Evolutionary conservation across 1,140 invertebrate species (phyloP), one percentile per base, ranked within the genome.

Genomic region (Temnothorax longispinosus): DNA sequence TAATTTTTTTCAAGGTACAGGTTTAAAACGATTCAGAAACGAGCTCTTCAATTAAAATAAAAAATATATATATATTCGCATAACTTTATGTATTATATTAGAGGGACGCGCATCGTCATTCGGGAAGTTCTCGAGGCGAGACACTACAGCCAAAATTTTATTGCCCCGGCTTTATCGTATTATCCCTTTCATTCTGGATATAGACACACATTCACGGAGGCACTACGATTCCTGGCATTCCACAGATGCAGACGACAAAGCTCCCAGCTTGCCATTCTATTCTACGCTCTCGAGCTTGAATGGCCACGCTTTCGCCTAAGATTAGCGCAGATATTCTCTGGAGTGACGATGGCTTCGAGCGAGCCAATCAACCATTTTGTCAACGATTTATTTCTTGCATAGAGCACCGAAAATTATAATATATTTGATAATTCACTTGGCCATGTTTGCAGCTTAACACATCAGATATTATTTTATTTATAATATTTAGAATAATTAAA

Each of bases 261-360:
- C 64, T 65, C 65, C 62, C 50, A 44, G 76, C 60, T 58, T 41
- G 27, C 65, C 88, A 71, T 91, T 91, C 88, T 88, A 88, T 89
- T 91, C 89, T 88, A 75, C 69, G 47, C 58, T 58, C 44, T 56
- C 50, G 80, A 82, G 88, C 85, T 85, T 91, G 91, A 91, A 91
- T 91, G 91, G 64, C 88, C 85, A 67, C 56, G 85, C 76, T 82
- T 86, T 90, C 84, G 90, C 60, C 89, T 91, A 91, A 91, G 90
- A 91, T 91, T 91, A 91, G 91, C 88, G 91, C 88, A 54, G 27
- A 87, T 32, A 81, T 60, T 62, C 27, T 50, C 54, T 62, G 62
- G 38, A 86, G 82, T 74, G 77, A 77, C 65, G 87, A 87, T 74
- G 78, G 85, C 47, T 84, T 89, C 56, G 85, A 85, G 1, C 69